Evolutionary conservation across 2,888 invertebrate species (phyloP).

Genomic region (Thera britannica): DNA sequence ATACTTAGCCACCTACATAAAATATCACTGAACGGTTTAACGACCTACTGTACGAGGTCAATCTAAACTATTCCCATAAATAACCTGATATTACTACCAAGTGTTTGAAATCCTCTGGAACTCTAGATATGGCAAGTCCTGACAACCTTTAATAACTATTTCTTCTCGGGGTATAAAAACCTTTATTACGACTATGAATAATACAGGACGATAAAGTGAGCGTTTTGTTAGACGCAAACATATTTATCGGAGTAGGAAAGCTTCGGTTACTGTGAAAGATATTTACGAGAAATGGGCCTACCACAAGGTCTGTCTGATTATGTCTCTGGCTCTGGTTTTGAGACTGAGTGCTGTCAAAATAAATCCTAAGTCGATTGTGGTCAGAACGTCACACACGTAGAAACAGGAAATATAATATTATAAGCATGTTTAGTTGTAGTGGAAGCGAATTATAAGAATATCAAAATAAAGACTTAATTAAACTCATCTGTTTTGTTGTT

Average conservation of each 20-base stretch:
- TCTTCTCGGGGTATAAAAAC: constrained; percentile 44
- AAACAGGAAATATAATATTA: too few relatives aligned
- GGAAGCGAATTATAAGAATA: too few relatives aligned
- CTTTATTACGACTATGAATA: constrained; percentile 52
- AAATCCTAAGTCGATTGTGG: too few relatives aligned
- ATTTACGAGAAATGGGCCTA: constrained; percentile 44
- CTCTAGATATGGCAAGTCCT: constrained; percentile 25
- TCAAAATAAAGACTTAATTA: too few relatives aligned
- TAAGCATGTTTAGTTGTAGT: too few relatives aligned
- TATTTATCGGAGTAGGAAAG: constrained; percentile 56
- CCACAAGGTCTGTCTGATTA: too few relatives aligned
- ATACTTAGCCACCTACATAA: constrained; percentile 6
- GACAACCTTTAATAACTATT: constrained; percentile 39
- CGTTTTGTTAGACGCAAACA: constrained; percentile 49
- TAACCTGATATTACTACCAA: constrained; percentile 18
- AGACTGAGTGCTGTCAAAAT: too few relatives aligned
- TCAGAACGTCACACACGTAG: too few relatives aligned
- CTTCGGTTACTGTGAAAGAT: constrained; percentile 43
- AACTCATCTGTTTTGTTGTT: too few relatives aligned
- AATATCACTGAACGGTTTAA: constrained; percentile 7
- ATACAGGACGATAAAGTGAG: constrained; percentile 48
- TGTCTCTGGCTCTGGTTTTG: too few relatives aligned
- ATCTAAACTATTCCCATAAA: constrained; percentile 24
- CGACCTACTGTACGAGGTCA: constrained; percentile 15
- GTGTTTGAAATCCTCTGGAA: constrained; percentile 19